phyloP scores from a whole-genome alignment of 2,113 vertebrate genomes.

The Tragelaphus buxtoni region DNA sequence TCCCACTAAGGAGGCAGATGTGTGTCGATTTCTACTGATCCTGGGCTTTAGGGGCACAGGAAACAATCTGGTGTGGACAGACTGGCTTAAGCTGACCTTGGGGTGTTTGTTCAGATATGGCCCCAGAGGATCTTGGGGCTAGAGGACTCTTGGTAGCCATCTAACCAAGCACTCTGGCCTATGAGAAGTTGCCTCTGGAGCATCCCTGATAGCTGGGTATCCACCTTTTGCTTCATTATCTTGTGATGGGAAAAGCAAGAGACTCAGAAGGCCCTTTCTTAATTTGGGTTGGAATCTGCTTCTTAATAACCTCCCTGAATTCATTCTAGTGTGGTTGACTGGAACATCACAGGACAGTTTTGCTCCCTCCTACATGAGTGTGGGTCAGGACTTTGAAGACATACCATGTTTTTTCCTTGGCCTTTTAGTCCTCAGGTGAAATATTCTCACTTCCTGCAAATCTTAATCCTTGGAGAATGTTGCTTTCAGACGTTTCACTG shows the following conservation, averaged over 20 bases:
- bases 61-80: neutral
- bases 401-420: neutral
- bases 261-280: neutral
- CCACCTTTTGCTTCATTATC: neutral
- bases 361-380: neutral
- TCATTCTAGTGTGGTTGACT: neutral
- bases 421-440: neutral
- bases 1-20: neutral
- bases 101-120: neutral
- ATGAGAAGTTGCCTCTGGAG: neutral
- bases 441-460: neutral
- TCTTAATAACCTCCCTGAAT: neutral
- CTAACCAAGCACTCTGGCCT: too few species aligned
- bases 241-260: neutral
- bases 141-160: neutral
- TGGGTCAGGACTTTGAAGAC: neutral
- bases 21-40: neutral
- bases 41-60: neutral
- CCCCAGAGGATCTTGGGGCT: neutral
- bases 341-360: neutral
- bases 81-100: neutral
- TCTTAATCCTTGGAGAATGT: neutral
- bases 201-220: too few species aligned
- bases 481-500: neutral
- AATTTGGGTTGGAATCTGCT: neutral